These are phyloP conservation scores for Incurvaria masculella DNA, from an alignment of 2,888 invertebrate species.

Conservation along the genomic window DNA sequence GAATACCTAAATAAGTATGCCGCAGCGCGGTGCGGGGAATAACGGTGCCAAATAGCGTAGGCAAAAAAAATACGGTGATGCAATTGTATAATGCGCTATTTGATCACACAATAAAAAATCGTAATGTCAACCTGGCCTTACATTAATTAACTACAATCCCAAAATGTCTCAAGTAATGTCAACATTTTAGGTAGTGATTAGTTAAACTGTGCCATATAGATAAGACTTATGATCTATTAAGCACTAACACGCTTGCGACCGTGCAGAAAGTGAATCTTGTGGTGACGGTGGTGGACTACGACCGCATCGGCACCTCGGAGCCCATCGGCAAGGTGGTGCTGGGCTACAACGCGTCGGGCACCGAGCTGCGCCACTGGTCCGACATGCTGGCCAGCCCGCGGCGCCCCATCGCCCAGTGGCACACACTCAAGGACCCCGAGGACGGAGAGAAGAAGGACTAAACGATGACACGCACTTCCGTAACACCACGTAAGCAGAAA, in stretches of 20 bases:
- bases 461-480: too few relatives aligned
- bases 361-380: conserved; percentile 99
- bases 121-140: too few relatives aligned
- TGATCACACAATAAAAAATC: too few relatives aligned
- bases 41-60: too few relatives aligned
- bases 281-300: conserved; percentile 99
- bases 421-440: conserved; percentile 97
- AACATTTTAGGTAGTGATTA: too few relatives aligned
- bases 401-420: conserved; percentile 99
- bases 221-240: neutral
- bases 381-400: conserved; percentile 99
- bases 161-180: too few relatives aligned
- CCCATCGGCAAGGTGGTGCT: conserved; percentile 97
- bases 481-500: too few relatives aligned
- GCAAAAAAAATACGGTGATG: too few relatives aligned
- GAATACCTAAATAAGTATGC: too few relatives aligned
- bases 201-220: neutral
- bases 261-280: conserved; percentile 97
- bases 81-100: too few relatives aligned
- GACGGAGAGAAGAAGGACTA: conserved; percentile 88
- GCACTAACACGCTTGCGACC: neutral
- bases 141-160: too few relatives aligned
- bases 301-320: conserved; percentile 99
- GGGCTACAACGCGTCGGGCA: conserved; percentile 97
- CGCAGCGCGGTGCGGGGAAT: too few relatives aligned